These are phyloP conservation scores for Scolopax mira DNA, from an alignment of 2,113 vertebrate genomes.

Conservation along the genomic window DNA sequence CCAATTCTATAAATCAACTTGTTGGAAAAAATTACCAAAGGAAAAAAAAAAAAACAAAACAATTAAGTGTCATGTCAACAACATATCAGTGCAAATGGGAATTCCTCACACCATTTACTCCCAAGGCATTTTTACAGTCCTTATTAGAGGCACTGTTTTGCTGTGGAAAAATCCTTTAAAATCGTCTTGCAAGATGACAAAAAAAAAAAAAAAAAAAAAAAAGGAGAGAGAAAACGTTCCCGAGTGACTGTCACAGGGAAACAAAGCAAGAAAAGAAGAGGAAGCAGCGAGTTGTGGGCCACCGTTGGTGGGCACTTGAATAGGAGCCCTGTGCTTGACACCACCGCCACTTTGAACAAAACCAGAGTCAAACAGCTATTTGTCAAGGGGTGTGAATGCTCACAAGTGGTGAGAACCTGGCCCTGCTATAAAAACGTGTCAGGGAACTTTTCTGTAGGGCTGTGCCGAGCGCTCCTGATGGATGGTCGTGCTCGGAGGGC, in stretches of 20 bases:
- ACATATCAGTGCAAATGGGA: neutral
- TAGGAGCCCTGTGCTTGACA: slow-evolving; percentile 51
- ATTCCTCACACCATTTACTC: neutral
- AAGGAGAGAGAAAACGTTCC: neutral
- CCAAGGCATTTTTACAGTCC: neutral
- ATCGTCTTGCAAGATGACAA: too few species aligned
- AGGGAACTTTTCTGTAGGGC: slow-evolving; percentile 1
- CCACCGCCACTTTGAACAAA: slow-evolving; percentile 39
- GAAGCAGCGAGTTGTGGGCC: neutral
- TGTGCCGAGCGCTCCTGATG: slow-evolving; percentile 19
- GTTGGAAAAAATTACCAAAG: neutral
- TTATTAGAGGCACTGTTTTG: neutral
- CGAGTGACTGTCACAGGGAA: neutral
- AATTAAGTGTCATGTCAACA: neutral
- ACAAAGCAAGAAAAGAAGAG: slow-evolving; percentile 52
- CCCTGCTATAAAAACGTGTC: slow-evolving; percentile 28
- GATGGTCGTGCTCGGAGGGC: slow-evolving; percentile 2
- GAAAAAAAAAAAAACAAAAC: too few species aligned
- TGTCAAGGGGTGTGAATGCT: slow-evolving; percentile 53
- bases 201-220: neutral
- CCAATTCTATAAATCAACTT: neutral
- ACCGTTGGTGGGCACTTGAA: slow-evolving; percentile 60
- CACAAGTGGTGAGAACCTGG: slow-evolving; percentile 52
- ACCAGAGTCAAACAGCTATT: slow-evolving; percentile 53
- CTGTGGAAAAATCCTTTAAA: neutral